phyloP scores from a whole-genome alignment of 2,113 vertebrate genomes.

The Poeciliopsis turrubarensis region DNA sequence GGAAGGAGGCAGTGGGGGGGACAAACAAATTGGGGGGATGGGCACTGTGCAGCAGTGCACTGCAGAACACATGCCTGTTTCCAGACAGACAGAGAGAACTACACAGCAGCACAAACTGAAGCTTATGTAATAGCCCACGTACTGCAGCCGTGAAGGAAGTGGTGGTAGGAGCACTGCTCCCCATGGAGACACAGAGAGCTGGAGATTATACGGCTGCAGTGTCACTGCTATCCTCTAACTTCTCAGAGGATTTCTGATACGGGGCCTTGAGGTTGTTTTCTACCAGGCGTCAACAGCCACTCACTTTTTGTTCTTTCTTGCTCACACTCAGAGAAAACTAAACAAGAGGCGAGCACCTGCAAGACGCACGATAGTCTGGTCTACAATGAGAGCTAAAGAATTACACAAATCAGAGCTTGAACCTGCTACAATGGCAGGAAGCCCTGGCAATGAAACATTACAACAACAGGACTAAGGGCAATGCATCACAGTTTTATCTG shows the following conservation, averaged over 20 bases:
- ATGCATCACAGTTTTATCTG: slow-evolving; percentile 14
- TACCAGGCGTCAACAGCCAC: not conserved
- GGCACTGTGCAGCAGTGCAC: slow-evolving; percentile 46
- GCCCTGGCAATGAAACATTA: slow-evolving; percentile 29
- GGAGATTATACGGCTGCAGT: not conserved
- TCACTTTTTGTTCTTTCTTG: not conserved
- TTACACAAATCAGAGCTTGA: not conserved
- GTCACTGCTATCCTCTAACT: not conserved
- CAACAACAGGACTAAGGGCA: slow-evolving; percentile 9
- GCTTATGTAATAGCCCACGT: slow-evolving; percentile 40
- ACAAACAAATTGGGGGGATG: slow-evolving; percentile 36
- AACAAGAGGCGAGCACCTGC: slow-evolving; percentile 30
- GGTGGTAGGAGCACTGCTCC: not conserved
- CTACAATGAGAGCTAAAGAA: slow-evolving; percentile 7
- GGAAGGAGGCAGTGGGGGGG: slow-evolving; percentile 2
- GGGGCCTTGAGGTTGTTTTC: not conserved
- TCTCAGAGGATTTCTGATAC: not conserved
- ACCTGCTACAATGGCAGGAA: slow-evolving; percentile 62
- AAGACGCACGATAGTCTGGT: slow-evolving; percentile 18
- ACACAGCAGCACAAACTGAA: slow-evolving; percentile 20
- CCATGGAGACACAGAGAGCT: not conserved
- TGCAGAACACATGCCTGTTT: slow-evolving; percentile 47
- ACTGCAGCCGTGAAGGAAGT: not conserved
- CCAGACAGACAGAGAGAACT: slow-evolving; percentile 12
- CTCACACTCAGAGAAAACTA: not conserved